phyloP scores from a whole-genome alignment of 2,888 invertebrate species.

The Cosmia trapezina region DNA sequence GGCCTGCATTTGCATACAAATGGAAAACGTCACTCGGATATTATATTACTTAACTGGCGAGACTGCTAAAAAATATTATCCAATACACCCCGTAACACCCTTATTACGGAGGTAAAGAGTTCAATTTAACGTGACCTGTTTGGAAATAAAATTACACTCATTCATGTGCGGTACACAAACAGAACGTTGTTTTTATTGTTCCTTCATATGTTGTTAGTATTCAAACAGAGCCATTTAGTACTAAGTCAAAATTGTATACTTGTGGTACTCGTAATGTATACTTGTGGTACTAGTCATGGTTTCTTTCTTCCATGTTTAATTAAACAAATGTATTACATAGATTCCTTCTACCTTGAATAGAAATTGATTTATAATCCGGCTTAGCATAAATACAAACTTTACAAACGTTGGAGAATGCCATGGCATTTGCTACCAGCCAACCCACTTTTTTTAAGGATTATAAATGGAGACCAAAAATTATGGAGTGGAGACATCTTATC shows the following conservation, averaged over 20 bases:
- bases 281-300: conserved; percentile 2
- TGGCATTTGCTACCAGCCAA: not conserved
- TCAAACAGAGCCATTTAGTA: conserved; percentile 61
- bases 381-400: not conserved
- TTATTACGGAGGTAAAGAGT: conserved; percentile 56
- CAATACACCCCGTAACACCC: conserved; percentile 39
- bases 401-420: not conserved
- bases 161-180: conserved; percentile 58
- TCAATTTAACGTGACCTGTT: conserved; percentile 49
- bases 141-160: conserved; percentile 52
- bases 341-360: not conserved
- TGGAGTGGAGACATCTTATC: not conserved
- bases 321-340: conserved; percentile 2
- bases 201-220: conserved; percentile 65
- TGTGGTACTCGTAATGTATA: conserved; percentile 20
- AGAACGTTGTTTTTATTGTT: conserved; percentile 66
- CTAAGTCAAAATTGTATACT: conserved; percentile 54
- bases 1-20: conserved; percentile 85
- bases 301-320: conserved; percentile 31
- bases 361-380: not conserved
- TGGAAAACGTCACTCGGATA: conserved; percentile 83
- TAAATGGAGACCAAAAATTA: not conserved
- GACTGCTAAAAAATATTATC: conserved; percentile 68
- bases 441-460: not conserved
- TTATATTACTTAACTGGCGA: conserved; percentile 77